Conservation (phyloP, 1,140 invertebrate genomes). For the Myzus persicae region DNA sequence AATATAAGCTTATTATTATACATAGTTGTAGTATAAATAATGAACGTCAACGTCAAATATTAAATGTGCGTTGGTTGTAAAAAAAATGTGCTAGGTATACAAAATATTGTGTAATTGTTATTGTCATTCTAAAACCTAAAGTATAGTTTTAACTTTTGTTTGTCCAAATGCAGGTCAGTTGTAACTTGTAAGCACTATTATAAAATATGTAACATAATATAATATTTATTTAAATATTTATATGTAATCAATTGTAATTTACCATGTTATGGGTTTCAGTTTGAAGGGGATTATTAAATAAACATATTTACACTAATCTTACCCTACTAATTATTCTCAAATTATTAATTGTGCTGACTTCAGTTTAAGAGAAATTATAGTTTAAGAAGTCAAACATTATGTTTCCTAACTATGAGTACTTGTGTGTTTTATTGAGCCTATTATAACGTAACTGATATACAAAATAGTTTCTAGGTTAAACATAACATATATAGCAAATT, state of each 20-base stretch:
- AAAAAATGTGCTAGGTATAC: background rate
- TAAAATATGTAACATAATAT: background rate
- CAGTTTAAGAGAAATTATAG: background rate
- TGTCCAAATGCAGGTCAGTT: background rate
- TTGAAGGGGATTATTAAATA: background rate
- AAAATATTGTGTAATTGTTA: background rate
- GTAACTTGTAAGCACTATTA: background rate
- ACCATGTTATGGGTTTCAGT: background rate
- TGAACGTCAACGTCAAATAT: background rate
- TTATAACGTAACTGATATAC: background rate
- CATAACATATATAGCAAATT: background rate
- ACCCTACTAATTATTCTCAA: background rate
- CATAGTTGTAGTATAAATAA: too few relatives aligned
- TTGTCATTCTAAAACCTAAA: background rate
- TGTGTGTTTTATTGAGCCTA: background rate
- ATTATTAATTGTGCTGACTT: background rate
- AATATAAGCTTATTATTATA: too few relatives aligned
- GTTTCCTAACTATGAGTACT: background rate
- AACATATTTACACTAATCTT: background rate
- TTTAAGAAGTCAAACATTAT: background rate
- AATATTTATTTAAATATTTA: background rate
- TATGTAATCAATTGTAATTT: background rate
- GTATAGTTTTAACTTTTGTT: background rate
- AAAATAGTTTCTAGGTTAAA: background rate
- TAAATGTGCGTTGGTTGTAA: background rate